Conservation (phyloP, 92 coral and sea anemone species). For the Isaurus tuberculatus region DNA sequence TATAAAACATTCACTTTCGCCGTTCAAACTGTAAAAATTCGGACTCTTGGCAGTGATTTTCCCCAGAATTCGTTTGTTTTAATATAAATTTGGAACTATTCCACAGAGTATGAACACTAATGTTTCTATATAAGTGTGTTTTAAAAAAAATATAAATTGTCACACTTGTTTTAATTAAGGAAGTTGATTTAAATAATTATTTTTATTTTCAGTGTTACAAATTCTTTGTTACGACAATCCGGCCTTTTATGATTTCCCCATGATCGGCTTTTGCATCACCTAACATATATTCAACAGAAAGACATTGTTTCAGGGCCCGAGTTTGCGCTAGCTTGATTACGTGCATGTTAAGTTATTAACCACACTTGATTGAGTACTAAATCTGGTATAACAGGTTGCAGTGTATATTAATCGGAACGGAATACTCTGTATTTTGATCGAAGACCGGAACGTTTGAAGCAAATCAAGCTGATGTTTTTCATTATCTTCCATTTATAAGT, state of each 20-base stretch:
- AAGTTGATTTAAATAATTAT: neutral
- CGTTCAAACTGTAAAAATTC: too few species aligned
- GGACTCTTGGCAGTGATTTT: too few species aligned
- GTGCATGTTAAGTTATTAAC: constrained; percentile 9
- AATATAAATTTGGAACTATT: too few species aligned
- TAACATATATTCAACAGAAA: neutral
- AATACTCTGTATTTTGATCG: neutral
- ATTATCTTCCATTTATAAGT: constrained; percentile 26
- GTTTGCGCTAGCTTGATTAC: neutral
- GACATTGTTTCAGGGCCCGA: neutral
- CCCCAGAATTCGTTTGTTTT: too few species aligned
- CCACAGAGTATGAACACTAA: too few species aligned
- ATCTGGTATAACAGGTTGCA: constrained; percentile 24
- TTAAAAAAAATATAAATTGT: neutral
- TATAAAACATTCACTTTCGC: neutral
- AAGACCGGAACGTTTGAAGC: constrained; percentile 31
- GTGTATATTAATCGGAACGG: neutral
- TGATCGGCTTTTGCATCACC: neutral
- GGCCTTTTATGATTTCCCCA: neutral
- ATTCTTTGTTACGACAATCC: neutral
- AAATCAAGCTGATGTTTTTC: constrained; percentile 8
- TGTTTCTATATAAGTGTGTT: neutral
- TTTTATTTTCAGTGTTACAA: neutral
- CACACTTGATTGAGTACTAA: constrained; percentile 8
- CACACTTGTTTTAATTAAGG: neutral